Evolutionary conservation across 2,113 vertebrate genomes (phyloP).

Genomic region (Hassar affinis): DNA sequence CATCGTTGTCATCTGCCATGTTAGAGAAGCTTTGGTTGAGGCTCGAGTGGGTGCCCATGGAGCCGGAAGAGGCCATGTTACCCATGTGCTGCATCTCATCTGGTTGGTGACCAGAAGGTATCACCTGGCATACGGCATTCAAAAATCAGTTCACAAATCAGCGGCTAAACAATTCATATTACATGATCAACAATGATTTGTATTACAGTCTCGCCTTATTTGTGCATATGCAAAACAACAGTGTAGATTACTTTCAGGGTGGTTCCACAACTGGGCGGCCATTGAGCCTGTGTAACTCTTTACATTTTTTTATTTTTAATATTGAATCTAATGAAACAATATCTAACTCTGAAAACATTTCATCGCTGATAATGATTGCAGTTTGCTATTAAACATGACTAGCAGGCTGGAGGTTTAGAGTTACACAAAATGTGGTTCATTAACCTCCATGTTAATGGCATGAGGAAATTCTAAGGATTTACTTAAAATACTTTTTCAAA

Average conservation of each 20-base stretch:
- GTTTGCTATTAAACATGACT: no score
- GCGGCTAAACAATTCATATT: not conserved
- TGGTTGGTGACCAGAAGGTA: conserved; percentile 68
- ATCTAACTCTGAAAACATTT: not conserved
- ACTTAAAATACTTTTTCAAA: no score
- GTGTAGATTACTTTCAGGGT: not conserved
- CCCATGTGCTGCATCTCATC: conserved; percentile 72
- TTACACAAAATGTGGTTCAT: no score
- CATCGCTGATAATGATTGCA: no score
- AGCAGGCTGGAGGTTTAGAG: no score
- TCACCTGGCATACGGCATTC: conserved; percentile 61
- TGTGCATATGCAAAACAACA: not conserved
- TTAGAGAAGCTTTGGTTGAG: conserved; percentile 71
- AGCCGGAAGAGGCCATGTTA: conserved; percentile 69
- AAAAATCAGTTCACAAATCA: not conserved
- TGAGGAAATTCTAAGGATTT: not conserved
- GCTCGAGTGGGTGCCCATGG: conserved; percentile 58
- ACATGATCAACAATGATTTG: not conserved
- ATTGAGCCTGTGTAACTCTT: not conserved
- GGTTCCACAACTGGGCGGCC: not conserved
- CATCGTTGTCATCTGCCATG: conserved; percentile 86
- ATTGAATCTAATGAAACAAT: not conserved
- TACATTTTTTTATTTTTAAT: not conserved
- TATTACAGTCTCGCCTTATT: not conserved
- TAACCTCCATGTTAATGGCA: no score